Conservation (phyloP, 2,888 invertebrate genomes). For the Eurytoma californica region DNA sequence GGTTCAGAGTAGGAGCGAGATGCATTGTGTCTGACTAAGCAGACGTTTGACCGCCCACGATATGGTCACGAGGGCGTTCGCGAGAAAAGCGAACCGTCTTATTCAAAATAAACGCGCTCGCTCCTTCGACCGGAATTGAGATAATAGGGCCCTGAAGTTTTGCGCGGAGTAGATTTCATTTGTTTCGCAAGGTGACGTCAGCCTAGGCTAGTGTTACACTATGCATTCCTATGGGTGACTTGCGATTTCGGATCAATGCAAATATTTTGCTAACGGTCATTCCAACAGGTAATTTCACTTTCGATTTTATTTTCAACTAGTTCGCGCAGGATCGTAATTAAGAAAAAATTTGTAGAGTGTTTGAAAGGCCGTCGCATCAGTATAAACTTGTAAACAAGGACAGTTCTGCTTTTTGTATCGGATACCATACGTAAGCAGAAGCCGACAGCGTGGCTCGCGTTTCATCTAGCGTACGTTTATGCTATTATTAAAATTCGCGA, state of each 20-base stretch:
- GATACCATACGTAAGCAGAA: conserved; percentile 8
- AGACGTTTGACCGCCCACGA: conserved; percentile 5
- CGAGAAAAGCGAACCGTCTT: not conserved
- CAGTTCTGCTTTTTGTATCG: no score
- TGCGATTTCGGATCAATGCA: not conserved
- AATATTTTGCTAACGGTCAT: not conserved
- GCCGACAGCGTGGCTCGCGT: conserved; percentile 4
- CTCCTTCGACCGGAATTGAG: not conserved
- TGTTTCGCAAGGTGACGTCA: not conserved
- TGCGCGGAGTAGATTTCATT: not conserved
- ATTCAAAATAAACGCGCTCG: not conserved
- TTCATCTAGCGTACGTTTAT: conserved; percentile 24
- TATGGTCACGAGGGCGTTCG: not conserved
- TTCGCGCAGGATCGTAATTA: not conserved
- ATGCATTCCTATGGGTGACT: not conserved
- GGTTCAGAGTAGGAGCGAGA: no score
- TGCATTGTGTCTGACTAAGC: no score
- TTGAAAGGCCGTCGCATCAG: no score
- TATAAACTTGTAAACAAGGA: no score
- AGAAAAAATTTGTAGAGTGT: no score
- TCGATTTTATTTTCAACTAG: not conserved
- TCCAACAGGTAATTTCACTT: not conserved
- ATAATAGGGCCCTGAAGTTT: conserved; percentile 1
- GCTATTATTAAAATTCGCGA: conserved; percentile 50
- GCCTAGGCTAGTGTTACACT: not conserved